Evolutionary conservation across 2,113 vertebrate genomes (phyloP).

Genomic region (Actinemys pallida): DNA sequence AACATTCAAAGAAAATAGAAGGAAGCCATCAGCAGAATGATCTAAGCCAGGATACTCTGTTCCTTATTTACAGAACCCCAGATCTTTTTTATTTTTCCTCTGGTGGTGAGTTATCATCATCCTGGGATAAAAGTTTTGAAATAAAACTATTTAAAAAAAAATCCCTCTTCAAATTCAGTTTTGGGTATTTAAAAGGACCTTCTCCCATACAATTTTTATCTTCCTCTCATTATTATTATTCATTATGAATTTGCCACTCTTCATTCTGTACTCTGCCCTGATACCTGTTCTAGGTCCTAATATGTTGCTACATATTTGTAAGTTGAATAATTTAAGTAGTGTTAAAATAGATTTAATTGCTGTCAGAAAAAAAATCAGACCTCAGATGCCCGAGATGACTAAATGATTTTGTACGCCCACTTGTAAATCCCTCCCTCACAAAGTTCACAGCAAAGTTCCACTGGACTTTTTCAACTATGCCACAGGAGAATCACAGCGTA

Average conservation of each 20-base stretch:
- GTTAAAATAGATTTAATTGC: not conserved
- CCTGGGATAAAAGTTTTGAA: not conserved
- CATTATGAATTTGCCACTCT: not conserved
- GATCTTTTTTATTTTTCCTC: not conserved
- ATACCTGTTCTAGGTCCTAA: not conserved
- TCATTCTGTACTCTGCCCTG: not conserved
- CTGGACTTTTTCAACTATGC: not conserved
- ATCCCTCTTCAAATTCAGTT: not conserved
- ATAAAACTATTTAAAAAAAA: not conserved
- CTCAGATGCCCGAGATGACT: not conserved
- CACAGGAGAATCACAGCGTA: not conserved
- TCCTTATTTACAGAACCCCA: not conserved
- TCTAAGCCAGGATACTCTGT: not conserved
- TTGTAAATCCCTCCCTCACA: not conserved
- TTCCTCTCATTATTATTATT: not conserved
- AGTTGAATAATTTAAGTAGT: not conserved
- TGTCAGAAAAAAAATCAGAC: not conserved
- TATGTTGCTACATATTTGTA: not conserved
- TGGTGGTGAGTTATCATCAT: conserved; percentile 1
- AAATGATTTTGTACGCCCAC: not conserved
- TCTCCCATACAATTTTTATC: not conserved
- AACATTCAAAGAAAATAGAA: not conserved
- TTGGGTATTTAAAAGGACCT: not conserved
- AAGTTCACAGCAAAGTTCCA: not conserved
- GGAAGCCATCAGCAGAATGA: not conserved